These are phyloP conservation scores for Plectrocnemia conspersa DNA, from an alignment of 1,140 invertebrate genomes.

Conservation along the genomic window DNA sequence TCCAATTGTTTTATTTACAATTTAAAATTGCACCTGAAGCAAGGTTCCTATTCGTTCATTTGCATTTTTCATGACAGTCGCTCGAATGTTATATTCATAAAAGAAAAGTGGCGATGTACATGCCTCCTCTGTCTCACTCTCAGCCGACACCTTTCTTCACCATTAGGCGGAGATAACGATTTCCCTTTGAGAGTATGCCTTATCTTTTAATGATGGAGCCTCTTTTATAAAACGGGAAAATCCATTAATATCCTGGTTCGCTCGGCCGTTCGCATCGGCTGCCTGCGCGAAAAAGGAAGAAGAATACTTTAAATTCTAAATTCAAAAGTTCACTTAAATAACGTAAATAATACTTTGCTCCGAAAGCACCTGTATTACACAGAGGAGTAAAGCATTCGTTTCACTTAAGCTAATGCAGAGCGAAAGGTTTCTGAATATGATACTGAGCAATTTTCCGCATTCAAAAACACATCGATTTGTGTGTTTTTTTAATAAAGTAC, in stretches of 20 bases:
- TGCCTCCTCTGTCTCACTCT: too few species aligned
- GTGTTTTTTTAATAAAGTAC: too few species aligned
- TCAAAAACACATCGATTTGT: too few species aligned
- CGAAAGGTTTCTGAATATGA: too few species aligned
- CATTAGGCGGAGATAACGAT: constrained; percentile 16
- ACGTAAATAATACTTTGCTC: not conserved
- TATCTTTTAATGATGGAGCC: constrained; percentile 17
- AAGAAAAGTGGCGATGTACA: constrained; percentile 17
- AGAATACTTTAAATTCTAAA: not conserved
- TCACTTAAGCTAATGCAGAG: too few species aligned
- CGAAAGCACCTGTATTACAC: too few species aligned
- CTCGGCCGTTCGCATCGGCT: not conserved
- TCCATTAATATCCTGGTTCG: constrained; percentile 18
- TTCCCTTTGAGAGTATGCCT: constrained; percentile 15
- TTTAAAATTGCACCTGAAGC: too few species aligned
- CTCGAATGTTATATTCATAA: constrained; percentile 10
- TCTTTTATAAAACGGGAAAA: constrained; percentile 11
- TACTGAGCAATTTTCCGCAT: too few species aligned
- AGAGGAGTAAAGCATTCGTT: too few species aligned
- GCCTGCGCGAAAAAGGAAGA: not conserved
- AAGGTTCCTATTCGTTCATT: too few species aligned
- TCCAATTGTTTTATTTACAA: too few species aligned
- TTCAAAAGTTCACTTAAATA: not conserved
- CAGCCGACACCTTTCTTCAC: constrained; percentile 11
- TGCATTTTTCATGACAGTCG: too few species aligned